phyloP scores from a whole-genome alignment of 2,113 vertebrate genomes.

The Erythrocercus mccallii region DNA sequence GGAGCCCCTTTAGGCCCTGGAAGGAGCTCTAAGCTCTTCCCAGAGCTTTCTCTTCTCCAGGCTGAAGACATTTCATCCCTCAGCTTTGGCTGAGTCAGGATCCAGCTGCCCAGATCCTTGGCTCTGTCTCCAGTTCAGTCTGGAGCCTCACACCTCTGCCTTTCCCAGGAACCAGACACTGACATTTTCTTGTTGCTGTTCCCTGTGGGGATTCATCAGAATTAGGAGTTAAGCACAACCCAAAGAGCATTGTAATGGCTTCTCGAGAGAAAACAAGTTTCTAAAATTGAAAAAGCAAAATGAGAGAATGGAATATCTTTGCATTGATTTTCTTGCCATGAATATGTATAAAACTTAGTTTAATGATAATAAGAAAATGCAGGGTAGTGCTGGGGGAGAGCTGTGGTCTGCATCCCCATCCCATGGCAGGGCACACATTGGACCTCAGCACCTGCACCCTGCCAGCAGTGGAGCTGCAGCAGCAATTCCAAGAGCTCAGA shows the following conservation, averaged over 20 bases:
- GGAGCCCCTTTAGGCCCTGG: background rate
- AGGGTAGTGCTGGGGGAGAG: background rate
- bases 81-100: background rate
- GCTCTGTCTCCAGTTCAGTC: rapidly evolving
- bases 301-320: background rate
- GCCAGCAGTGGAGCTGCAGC: background rate
- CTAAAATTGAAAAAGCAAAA: background rate
- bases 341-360: background rate
- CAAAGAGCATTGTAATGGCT: background rate
- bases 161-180: background rate
- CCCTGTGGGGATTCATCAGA: background rate
- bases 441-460: rapidly evolving
- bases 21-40: background rate
- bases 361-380: background rate
- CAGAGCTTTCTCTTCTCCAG: background rate
- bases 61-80: background rate
- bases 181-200: background rate
- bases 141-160: background rate
- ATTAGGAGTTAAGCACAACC: background rate
- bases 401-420: background rate
- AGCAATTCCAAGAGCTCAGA: background rate
- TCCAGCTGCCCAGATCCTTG: background rate
- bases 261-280: background rate
- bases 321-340: background rate
- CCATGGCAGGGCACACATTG: rapidly evolving